Evolutionary conservation across 2,113 vertebrate species (phyloP), one percentile per base, ranked within the genome.

Genomic region (Trogon surrucura): DNA sequence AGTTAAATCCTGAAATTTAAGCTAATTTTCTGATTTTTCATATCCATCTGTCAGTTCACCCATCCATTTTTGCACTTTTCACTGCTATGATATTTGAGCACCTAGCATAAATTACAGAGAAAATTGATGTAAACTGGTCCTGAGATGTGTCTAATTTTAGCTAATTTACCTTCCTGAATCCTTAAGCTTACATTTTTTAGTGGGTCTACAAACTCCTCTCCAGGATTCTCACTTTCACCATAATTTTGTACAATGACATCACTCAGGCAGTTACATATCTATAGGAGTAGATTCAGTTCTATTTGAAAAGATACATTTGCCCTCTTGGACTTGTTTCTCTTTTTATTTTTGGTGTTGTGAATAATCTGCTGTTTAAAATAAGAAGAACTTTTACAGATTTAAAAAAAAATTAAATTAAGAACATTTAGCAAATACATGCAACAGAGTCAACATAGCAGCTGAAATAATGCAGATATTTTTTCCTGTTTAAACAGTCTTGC

Each of bases 21-120:
- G 89, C 34, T 84, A 60, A 85, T 88, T 84, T 92, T 78, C 69
- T 78, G 23, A 61, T 88, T 92, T 94, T 95, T 92, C 71, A 60
- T 86, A 81, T 78, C 56, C 45, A 56, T 83, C 71, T 88, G 79
- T 90, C 82, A 88, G 44, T 60, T 91, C 38, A 78, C 17, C 11
- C 57, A 71, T 56, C 18, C 51, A 88, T 66, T 80, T 64, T 74
- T 85, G 15, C 67, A 80, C 32, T 9, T 87, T 93, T 88, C n/a
- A 29, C 10, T 87, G 50, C 17, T 57, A 17, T 30, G 17, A 50
- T 61, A 58, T 57, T 61, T 83, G 57, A 83, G 44, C 26, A 75
- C 5, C 80, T 64, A 74, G 34, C 16, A 78, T 47, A 91, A 91
- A 86, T 88, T 86, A 9, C 26, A 84, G 73, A 48, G 44, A 90